Base-by-base conservation (phyloP, 1,140 invertebrate genomes). In the Drosophila carrolli region DNA sequence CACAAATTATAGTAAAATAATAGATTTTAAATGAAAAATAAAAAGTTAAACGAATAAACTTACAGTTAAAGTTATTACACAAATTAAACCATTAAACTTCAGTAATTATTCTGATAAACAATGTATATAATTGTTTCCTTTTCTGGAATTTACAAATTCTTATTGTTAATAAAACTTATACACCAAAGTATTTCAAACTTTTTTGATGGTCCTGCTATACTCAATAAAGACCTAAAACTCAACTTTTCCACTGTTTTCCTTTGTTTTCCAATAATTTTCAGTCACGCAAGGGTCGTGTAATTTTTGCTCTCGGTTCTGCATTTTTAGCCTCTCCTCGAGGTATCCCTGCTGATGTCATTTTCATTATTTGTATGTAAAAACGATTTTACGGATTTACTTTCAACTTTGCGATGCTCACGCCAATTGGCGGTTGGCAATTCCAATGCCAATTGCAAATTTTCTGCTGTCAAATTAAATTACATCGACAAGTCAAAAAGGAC, bases 361-460 rank as follows among this genome's bases (percentile, higher is more conserved):
- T 78, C 75, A 86, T 86, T 78, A 86, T 78, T 88, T 88, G 70
- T 44, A 68, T 43, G 74, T 86, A 75, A 71, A 86, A 82, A 51
- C 70, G 73, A 88, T 86, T 86, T 62, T 44, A 55, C 57, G 65
- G 68, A 75, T 86, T 85, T 78, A 65, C 70, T 82, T 81, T 74
- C 43, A 62, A 67, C 62, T 66, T 81, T 53, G 44, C 43, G 27
- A 14, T 38, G 10, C 32, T 41, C 16, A 38, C 56, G 35, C 56
- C 62, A 70, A 71, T 71, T 71, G 65, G 37, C 65, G 44, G 13
- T 7, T 16, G 47, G 47, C 77, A 46, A 56, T 68, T 75, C 35
- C 50, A 56, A 75, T 75, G 43, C 59, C 63, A 77, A 77, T 65
- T 71, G 56, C 38, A 29, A 80, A 47, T 78, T 76, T 50, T 68